A percentile compares a stretch with the other conserved stretches of the same genome.
phyloP scores from a whole-genome alignment of 2,888 invertebrate genomes.

The Anoplius nigerrimus region DNA sequence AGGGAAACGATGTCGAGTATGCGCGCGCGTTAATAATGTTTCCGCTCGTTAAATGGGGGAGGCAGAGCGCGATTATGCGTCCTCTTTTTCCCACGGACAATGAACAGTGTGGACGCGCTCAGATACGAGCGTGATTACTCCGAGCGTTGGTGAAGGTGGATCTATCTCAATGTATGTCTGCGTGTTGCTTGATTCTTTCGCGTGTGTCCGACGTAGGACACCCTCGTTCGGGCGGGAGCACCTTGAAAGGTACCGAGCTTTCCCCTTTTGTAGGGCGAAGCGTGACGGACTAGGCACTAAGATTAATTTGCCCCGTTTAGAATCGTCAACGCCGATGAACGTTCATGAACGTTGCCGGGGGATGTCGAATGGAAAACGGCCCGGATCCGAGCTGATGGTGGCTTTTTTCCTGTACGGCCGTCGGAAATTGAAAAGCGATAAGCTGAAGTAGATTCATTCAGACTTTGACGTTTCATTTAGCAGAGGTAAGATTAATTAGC shows the following conservation, averaged over 20 bases:
- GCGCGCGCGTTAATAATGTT: conserved; percentile 69
- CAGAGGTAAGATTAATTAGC: no score
- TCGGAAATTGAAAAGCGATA: no score
- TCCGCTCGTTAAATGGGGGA: conserved; percentile 67
- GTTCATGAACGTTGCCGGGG: neutral
- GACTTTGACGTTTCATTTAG: no score
- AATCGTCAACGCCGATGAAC: neutral
- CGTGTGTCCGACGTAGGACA: no score
- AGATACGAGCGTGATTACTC: no score
- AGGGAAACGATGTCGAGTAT: conserved; percentile 32
- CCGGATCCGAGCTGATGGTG: neutral
- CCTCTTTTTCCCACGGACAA: conserved; percentile 49
- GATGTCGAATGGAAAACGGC: neutral
- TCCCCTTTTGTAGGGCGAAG: neutral
- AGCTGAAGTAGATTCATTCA: no score
- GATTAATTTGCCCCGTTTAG: neutral
- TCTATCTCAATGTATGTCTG: conserved; percentile 15
- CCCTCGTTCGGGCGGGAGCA: no score
- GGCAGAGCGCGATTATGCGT: conserved; percentile 49
- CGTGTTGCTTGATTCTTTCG: no score
- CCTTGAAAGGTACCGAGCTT: no score
- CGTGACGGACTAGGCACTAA: neutral
- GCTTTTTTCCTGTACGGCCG: no score
- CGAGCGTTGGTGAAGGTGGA: no score
- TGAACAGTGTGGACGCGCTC: neutral